A percentile compares a stretch with the other conserved stretches of the same genome.
Conservation (phyloP, 2,797 vertebrate genomes). For the Australoheros facetus region DNA sequence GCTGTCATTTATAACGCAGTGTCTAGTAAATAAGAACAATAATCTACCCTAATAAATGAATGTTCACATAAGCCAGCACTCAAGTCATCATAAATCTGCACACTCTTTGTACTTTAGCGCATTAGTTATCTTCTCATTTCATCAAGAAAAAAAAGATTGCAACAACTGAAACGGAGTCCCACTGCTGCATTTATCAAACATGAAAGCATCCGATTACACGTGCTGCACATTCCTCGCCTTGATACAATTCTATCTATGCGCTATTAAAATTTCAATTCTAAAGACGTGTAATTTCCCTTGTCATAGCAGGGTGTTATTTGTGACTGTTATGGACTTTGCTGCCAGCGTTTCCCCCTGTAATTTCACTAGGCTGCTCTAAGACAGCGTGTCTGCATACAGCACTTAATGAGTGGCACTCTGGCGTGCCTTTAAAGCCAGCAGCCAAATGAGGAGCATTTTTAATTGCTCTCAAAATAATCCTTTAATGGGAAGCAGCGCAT, state of each 20-base stretch:
- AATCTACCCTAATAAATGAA: slow-evolving; percentile 22
- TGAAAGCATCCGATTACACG: slow-evolving; percentile 54
- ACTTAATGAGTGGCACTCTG: slow-evolving; percentile 72
- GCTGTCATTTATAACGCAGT: not conserved
- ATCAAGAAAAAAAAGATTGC: slow-evolving; percentile 33
- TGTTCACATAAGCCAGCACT: slow-evolving; percentile 33
- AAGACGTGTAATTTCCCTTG: slow-evolving; percentile 78
- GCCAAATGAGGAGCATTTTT: slow-evolving; percentile 42
- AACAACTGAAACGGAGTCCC: slow-evolving; percentile 32
- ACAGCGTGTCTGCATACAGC: slow-evolving; percentile 71
- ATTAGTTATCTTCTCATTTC: slow-evolving; percentile 38
- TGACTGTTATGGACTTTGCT: slow-evolving; percentile 76
- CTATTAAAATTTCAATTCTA: slow-evolving; percentile 61
- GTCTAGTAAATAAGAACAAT: not conserved
- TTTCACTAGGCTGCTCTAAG: slow-evolving; percentile 78
- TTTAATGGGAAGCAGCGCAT: slow-evolving; percentile 34
- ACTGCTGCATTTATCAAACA: slow-evolving; percentile 33
- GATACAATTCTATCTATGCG: slow-evolving; percentile 53
- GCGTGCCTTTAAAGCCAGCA: slow-evolving; percentile 67
- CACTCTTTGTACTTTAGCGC: slow-evolving; percentile 6
- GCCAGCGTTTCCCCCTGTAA: slow-evolving; percentile 76
- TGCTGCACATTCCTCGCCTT: slow-evolving; percentile 49
- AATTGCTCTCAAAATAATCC: slow-evolving; percentile 54
- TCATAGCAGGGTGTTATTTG: slow-evolving; percentile 79
- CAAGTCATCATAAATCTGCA: slow-evolving; percentile 22